Evolutionary conservation across 2,113 vertebrate species (phyloP).

Genomic region (Vulpes vulpes): DNA sequence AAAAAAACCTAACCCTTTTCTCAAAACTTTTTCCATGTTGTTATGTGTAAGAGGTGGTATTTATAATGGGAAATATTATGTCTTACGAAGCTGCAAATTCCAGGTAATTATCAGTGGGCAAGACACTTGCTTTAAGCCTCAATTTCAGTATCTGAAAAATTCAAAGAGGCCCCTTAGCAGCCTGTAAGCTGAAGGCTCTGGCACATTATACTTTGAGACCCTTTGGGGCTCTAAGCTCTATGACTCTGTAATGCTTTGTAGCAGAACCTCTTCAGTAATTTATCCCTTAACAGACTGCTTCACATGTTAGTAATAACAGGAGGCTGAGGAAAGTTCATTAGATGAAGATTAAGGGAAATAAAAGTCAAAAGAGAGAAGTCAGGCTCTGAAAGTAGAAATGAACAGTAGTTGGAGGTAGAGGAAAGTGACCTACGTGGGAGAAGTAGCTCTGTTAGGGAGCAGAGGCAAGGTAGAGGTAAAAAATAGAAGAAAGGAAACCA

Average conservation of each 20-base stretch:
- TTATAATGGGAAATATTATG: constrained; percentile 21
- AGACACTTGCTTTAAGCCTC: neutral
- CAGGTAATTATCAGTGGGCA: neutral
- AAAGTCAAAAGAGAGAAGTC: constrained; percentile 1
- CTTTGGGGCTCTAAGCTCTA: neutral
- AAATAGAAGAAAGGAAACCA: neutral
- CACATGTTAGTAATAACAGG: neutral
- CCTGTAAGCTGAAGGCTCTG: neutral
- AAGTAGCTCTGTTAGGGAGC: neutral
- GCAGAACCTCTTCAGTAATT: neutral
- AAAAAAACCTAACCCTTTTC: neutral
- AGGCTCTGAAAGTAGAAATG: neutral
- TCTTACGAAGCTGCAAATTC: constrained; percentile 15
- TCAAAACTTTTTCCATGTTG: neutral
- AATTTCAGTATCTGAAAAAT: constrained; percentile 20
- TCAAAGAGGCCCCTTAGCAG: neutral
- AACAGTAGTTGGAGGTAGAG: neutral
- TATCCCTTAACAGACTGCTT: constrained; percentile 5
- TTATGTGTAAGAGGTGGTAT: neutral
- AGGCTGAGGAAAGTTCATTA: neutral
- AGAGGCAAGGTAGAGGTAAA: neutral
- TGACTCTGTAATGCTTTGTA: neutral
- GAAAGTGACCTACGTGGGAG: neutral
- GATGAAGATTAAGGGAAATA: constrained; percentile 29
- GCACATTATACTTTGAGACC: neutral